Base-by-base conservation (phyloP, 2,888 invertebrate genomes). In the Dicycla oo region DNA sequence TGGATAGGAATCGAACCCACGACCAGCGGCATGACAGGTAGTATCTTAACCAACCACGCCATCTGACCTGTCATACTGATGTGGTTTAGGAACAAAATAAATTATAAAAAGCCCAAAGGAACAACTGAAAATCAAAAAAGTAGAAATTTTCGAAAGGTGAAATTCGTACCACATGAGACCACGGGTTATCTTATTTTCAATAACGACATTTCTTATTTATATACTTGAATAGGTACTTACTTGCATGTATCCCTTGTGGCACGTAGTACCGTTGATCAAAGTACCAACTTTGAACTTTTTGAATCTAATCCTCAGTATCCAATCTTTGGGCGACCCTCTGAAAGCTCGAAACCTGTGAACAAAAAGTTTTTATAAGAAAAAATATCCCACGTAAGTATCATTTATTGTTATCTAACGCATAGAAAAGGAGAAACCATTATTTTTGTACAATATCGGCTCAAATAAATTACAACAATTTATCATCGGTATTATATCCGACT, bases 211-310 rank as follows among this genome's bases (percentile, higher is more conserved):
- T 26, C 34, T 34, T 34, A 38, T 1, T 38, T 38, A 7, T 38
- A 38, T 38, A 38, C 38, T 38, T 6, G 38, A 53, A 54, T 18
- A 53, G 38, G 15, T 53, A 81, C 82, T 87, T 80, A 98, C 98
- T 98, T 98, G 98, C 96, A 99, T 97, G 90, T 97, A 98, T 85
- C 98, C 98, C 78, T 98, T 98, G 85, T 98, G 97, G 90, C 99
- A 99, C 66, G 98, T 97, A 47, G 98, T 98, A 18, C 98, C 98
- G 93, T 99, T 99, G 85, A 98, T 96, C 87, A 99, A 95, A 18
- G 97, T 97, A 26, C 98, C 98, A 73, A 99, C 98, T 97, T 99
- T 99, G 95, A 99, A 98, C 93, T 98, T 98, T 96, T 98, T 98
- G 96, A 99, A 98, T 82, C 98, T 97, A 86, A 98, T 97, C 86